A percentile compares a stretch with the other conserved stretches of the same genome.
These are phyloP conservation scores for Formicarius rufipectus DNA, from an alignment of 2,113 vertebrate species.

Conservation along the genomic window DNA sequence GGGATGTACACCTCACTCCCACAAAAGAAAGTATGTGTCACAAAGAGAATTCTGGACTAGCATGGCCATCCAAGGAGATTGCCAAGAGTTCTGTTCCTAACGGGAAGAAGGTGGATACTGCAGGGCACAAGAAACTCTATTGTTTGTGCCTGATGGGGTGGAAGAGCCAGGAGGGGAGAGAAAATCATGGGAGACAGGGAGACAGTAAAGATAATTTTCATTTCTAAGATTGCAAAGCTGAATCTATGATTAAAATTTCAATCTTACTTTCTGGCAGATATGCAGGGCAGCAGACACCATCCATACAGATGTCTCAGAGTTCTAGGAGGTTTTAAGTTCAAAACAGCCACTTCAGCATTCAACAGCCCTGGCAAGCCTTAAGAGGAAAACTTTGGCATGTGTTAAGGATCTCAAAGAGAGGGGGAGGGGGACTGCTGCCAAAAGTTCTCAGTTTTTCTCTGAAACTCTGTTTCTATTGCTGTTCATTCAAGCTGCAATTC, in stretches of 20 bases:
- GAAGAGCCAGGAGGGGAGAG: background rate
- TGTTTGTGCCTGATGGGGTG: background rate
- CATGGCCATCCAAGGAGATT: background rate
- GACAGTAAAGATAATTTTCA: background rate
- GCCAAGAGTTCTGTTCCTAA: background rate
- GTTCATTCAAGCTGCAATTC: background rate
- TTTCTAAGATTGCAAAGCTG: background rate
- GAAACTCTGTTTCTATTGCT: background rate
- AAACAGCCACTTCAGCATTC: background rate
- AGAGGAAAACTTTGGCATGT: conserved; percentile 16
- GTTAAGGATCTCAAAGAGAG: background rate
- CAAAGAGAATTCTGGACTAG: background rate
- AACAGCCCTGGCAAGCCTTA: conserved; percentile 8
- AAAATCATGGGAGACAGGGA: background rate
- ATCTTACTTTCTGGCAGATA: background rate
- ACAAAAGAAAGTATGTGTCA: background rate
- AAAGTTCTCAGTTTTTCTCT: background rate
- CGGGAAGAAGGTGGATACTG: background rate
- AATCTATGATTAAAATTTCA: background rate
- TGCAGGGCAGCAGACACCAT: background rate
- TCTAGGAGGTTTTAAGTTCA: background rate
- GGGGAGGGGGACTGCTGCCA: background rate
- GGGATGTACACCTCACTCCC: background rate
- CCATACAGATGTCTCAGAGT: background rate
- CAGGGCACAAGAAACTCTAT: background rate